Evolutionary conservation across 2,888 invertebrate species (phyloP), one percentile per base, ranked within the genome.

Genomic region (Sclerodermus sp.): DNA sequence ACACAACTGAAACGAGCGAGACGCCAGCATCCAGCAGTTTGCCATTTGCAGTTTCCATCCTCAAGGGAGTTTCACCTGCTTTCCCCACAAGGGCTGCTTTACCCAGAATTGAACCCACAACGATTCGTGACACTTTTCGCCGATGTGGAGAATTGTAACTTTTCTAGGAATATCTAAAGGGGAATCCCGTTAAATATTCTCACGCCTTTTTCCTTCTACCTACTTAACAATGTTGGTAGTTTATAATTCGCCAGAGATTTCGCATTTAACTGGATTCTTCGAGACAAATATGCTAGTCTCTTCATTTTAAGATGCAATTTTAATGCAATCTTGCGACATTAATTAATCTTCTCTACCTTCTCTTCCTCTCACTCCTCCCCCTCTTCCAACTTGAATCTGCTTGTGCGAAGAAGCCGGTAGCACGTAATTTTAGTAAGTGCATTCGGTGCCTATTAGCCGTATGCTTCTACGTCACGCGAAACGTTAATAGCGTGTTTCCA

Each of bases 271-370:
- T n/a, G n/a, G n/a, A n/a, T n/a, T n/a, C n/a, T n/a, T n/a, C n/a
- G n/a, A n/a, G n/a, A n/a, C n/a, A n/a, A n/a, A n/a, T n/a, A n/a
- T n/a, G n/a, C n/a, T n/a, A n/a, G n/a, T n/a, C n/a, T n/a, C n/a
- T n/a, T n/a, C n/a, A 51, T 54, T 52, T 59, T 53, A 44, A 51
- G 49, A 38, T 52, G 41, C 50, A 30, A 57, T 62, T 62, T 62
- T 62, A 62, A 62, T 62, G 50, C 53, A 55, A 62, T 57, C 49
- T 45, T 13, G 50, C 44, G 30, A 42, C 52, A 44, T 57, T 60
- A 59, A 62, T 62, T 62, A 60, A 60, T 54, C 59, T 53, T 62
- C 44, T 48, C n/a, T n/a, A n/a, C n/a, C n/a, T n/a, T n/a, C n/a
- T n/a, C n/a, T n/a, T n/a, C n/a, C n/a, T n/a, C n/a, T n/a, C n/a